phyloP scores from a whole-genome alignment of 2,113 vertebrate genomes.

The Pycnonotus jocosus region DNA sequence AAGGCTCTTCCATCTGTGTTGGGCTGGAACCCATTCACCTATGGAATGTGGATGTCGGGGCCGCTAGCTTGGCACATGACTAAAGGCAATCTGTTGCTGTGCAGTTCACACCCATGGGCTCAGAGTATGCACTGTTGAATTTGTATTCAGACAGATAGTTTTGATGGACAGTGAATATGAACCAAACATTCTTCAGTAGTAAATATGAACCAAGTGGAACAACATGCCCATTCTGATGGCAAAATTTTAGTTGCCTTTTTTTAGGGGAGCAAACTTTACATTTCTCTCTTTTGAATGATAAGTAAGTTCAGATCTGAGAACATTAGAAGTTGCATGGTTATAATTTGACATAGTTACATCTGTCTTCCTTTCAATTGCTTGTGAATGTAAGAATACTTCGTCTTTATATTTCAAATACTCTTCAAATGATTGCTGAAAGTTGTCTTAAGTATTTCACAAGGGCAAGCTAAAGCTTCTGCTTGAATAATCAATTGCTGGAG shows the following conservation, averaged over 20 bases:
- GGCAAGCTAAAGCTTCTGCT: neutral
- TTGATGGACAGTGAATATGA: neutral
- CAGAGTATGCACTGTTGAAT: constrained; percentile 38
- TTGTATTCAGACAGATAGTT: constrained; percentile 6
- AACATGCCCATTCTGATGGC: neutral
- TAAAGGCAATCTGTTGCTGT: constrained; percentile 50
- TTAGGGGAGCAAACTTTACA: neutral
- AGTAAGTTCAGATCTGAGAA: neutral
- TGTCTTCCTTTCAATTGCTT: neutral
- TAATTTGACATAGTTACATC: neutral
- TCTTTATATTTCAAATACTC: neutral
- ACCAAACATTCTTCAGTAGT: neutral
- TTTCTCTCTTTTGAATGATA: neutral
- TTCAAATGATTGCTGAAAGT: neutral
- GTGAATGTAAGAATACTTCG: neutral
- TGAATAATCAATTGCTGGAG: neutral
- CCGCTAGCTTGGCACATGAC: constrained; percentile 10
- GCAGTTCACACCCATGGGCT: neutral
- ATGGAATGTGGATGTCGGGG: constrained; percentile 43
- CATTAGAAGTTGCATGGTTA: neutral
- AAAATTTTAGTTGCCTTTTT: constrained; percentile 6
- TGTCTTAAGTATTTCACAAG: neutral
- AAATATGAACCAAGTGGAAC: neutral
- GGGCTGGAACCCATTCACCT: constrained; percentile 56
- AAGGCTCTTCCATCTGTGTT: constrained; percentile 53